Evolutionary conservation across 35 echinoderm and acorn worm genomes (phyloP).

Genomic region (Apostichopus californicus): DNA sequence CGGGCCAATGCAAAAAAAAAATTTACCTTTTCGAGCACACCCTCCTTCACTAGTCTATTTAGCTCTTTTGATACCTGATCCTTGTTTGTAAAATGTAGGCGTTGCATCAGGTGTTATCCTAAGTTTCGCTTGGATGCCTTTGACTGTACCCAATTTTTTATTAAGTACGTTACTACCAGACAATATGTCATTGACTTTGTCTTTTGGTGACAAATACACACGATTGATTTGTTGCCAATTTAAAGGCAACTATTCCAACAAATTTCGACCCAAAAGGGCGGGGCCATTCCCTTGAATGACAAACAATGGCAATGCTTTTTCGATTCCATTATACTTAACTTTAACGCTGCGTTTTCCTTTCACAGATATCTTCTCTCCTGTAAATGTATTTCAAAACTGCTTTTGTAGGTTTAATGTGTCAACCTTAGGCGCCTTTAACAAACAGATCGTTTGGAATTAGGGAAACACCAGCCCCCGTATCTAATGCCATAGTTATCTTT

Average conservation of each 20-base stretch:
- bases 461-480: conserved; percentile 5
- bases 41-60: background rate
- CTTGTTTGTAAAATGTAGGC: conserved; percentile 48
- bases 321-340: conserved; percentile 14
- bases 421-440: background rate
- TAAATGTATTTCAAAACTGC: conserved; percentile 35
- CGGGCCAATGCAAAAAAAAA: conserved; percentile 33
- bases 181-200: background rate
- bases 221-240: conserved; percentile 21
- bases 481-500: conserved; percentile 9
- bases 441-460: conserved; percentile 37
- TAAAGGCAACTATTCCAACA: background rate
- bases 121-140: conserved; percentile 32
- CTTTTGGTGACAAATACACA: background rate
- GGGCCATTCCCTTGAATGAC: conserved; percentile 37
- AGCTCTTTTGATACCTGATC: background rate
- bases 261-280: conserved; percentile 31
- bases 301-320: conserved; percentile 36
- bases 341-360: background rate
- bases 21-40: conserved; percentile 8
- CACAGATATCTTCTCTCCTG: conserved; percentile 17
- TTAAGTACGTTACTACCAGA: conserved; percentile 20
- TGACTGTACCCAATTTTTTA: conserved; percentile 26
- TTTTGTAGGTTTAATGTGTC: conserved; percentile 2
- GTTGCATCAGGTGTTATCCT: background rate